These are phyloP conservation scores for Alectura lathami DNA, from an alignment of 2,113 vertebrate genomes.

Conservation along the genomic window DNA sequence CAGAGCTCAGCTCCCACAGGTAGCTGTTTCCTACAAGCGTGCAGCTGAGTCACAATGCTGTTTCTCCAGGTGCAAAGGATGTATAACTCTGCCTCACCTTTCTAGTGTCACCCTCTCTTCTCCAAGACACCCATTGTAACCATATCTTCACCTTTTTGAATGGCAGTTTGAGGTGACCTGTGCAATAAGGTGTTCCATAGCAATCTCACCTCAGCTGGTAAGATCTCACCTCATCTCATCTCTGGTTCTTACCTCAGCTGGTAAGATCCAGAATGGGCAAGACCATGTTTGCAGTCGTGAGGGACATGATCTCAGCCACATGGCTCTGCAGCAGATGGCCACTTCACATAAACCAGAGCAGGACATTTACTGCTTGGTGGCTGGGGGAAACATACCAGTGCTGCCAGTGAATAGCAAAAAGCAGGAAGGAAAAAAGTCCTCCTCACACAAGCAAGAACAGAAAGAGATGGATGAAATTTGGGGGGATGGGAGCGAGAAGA, in stretches of 20 bases:
- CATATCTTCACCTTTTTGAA: not conserved
- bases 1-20: not conserved
- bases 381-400: not conserved
- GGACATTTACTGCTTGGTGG: not conserved
- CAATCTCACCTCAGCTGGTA: not conserved
- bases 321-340: not conserved
- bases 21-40: not conserved
- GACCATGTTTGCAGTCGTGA: not conserved
- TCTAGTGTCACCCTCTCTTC: not conserved
- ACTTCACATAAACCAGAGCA: not conserved
- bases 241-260: not conserved
- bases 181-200: not conserved
- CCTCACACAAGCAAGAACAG: not conserved
- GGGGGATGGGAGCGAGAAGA: not conserved
- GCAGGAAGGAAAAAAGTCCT: not conserved
- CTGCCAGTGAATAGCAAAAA: not conserved
- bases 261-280: not conserved
- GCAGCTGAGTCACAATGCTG: not conserved
- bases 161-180: not conserved
- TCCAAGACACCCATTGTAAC: not conserved
- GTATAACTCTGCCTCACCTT: not conserved
- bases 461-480: not conserved
- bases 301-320: not conserved
- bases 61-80: not conserved
- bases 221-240: no score